Evolutionary conservation across 2,113 vertebrate genomes (phyloP), one percentile per base, ranked within the genome.

Genomic region (Oxygymnocypris stewartii): DNA sequence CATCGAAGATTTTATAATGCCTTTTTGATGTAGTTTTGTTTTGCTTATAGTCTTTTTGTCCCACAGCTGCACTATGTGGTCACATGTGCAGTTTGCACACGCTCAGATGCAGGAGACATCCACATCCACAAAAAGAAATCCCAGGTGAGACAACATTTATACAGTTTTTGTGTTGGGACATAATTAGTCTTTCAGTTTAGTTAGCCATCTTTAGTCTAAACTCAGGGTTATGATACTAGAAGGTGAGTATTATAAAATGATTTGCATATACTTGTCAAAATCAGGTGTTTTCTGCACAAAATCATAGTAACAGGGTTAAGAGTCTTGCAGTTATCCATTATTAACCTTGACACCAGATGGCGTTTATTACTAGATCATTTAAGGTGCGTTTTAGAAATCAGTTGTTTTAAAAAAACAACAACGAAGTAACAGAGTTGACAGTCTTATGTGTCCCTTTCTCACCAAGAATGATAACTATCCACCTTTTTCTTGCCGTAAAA

Each of bases 101-200:
- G 98, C 59, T 94, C 98, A 0, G 97, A 99, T 0, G 96, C 96
- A 2, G 98, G 98, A 2, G 98, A 99, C 90, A 99, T 99, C 90
- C 98, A 99, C 92, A 96, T 99, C 88, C 98, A 99, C 87, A 98
- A 94, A 91, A 99, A 99, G 94, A 99, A 98, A 25, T 97, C 98
- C 80, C 98, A 99, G 97, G 98, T 99, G 91, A 20, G 6, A 42
- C 20, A 42, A 25, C 35, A 40, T 78, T 20, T 78, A 8, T 54
- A 3, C 75, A 31, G 9, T n/a, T 79, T 25, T 23, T 14, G 23
- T 47, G 40, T 25, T 14, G 10, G 37, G 37, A 23, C 23, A 73
- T 40, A 73, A 61, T 2, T 61, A n/a, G 67, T 71, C 35, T 11
- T 14, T 20, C 0, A 10, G 67, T 71, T 71, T 4, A 71, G 18